Conservation (phyloP, 2,113 vertebrate species). For the Datnioides undecimradiatus region DNA sequence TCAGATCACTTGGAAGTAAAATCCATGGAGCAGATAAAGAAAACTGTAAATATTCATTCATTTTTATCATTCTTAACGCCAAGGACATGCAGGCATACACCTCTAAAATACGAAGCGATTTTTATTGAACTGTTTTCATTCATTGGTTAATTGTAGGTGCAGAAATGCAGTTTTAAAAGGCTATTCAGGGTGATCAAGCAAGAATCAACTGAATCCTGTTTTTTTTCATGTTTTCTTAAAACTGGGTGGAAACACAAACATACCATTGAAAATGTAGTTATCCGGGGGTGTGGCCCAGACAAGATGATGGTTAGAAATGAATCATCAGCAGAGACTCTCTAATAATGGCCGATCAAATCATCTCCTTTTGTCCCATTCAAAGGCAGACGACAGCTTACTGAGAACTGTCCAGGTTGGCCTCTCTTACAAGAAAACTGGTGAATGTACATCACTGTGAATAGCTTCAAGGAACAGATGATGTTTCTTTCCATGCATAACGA, state of each 20-base stretch:
- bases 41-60: constrained; percentile 33
- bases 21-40: constrained; percentile 13
- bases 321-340: constrained; percentile 15
- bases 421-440: neutral
- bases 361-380: constrained; percentile 5
- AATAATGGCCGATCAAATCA: constrained; percentile 29
- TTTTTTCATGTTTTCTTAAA: neutral
- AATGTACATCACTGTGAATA: constrained; percentile 3
- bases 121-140: neutral
- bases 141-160: neutral
- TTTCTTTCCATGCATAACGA: neutral
- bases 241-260: neutral
- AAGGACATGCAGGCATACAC: neutral
- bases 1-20: constrained; percentile 19
- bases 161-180: constrained; percentile 15
- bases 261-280: neutral
- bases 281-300: neutral
- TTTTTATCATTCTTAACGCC: neutral
- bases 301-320: neutral
- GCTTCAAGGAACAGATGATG: neutral
- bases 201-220: neutral
- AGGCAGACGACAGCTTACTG: constrained; percentile 2
- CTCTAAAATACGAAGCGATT: neutral
- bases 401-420: constrained; percentile 7
- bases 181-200: neutral